Base-by-base conservation (phyloP, 2,113 vertebrate species). In the Xenopus borealis region DNA sequence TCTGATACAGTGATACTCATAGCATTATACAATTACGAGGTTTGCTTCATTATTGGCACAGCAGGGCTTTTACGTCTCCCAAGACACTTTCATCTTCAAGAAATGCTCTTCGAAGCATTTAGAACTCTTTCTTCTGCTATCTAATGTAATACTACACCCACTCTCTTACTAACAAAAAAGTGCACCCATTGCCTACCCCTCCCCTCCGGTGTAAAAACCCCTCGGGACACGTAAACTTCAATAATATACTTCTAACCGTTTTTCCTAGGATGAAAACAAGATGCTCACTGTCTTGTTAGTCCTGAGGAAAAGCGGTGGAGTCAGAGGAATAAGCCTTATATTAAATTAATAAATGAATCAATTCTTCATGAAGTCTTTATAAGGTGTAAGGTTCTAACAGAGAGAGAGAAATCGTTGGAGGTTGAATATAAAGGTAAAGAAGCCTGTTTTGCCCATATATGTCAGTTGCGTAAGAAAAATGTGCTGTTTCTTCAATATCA, bases 101-200 rank as follows among this genome's bases (percentile, higher is more conserved):
- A 76, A 76, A 69, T 63, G 55, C 66, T 68, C 66, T 76, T 76
- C 58, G 45, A 68, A 69, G 65, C 66, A 67, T 62, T 65, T 19
- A 23, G 7, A 50, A 27, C 30, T 20, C 59, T 57, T 57, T 47
- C 33, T 67, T 13, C 14, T 46, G 17, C 63, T 66, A 52, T 45
- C 62, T 57, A 45, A 45, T 66, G 71, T 20, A 62, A 45, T 45
- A 44, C 57, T 53, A 75, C 59, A 52, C 57, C 58, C 64, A 5
- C 23, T 45, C 46, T 40, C 47, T 19, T 47, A 20, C 19, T 46
- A 30, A 30, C 14, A 67, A 67, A 67, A 67, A 61, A 67, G 20
- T 16, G 2, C 23, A 1, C 11, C 58, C 33, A 62, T 13, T 57
- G 7, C 44, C 18, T 45, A 12, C 18, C 65, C 23, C 33, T 9